phyloP scores from a whole-genome alignment of 1,140 invertebrate species.

The Calephelis virginiensis region DNA sequence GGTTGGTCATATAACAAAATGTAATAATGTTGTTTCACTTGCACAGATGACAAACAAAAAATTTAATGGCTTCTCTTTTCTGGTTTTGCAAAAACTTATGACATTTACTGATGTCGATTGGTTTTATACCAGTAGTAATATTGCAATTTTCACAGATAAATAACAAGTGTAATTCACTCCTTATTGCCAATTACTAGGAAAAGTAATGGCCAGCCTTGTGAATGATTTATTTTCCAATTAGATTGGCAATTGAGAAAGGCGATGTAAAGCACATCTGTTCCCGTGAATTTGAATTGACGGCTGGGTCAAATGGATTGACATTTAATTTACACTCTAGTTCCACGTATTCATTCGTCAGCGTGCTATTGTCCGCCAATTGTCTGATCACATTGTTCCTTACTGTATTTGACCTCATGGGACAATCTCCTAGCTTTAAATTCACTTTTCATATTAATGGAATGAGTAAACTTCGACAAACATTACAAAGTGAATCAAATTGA shows the following conservation, averaged over 20 bases:
- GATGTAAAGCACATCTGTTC: conserved; percentile 30
- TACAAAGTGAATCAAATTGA: no score
- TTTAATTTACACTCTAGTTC: conserved; percentile 40
- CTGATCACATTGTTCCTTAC: conserved; percentile 1
- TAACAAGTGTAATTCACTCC: no score
- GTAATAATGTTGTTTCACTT: no score
- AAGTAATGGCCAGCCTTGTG: no score
- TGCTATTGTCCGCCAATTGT: conserved; percentile 29
- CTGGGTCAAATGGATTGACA: conserved; percentile 38
- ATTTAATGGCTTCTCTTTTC: no score
- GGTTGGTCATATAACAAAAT: no score
- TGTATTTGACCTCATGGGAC: conserved; percentile 1
- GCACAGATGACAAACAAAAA: no score
- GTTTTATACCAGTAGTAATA: neutral
- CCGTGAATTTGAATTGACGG: conserved; percentile 32
- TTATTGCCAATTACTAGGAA: no score
- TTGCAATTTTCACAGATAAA: neutral
- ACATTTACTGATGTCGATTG: neutral
- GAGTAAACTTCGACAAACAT: no score
- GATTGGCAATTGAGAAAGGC: conserved; percentile 29
- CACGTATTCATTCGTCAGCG: conserved; percentile 21
- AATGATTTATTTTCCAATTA: conserved; percentile 12
- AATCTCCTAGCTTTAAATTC: neutral
- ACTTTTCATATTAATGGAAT: no score
- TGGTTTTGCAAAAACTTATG: no score